Base-by-base conservation (phyloP, 2,113 vertebrate genomes). In the Pleuronectes platessa region DNA sequence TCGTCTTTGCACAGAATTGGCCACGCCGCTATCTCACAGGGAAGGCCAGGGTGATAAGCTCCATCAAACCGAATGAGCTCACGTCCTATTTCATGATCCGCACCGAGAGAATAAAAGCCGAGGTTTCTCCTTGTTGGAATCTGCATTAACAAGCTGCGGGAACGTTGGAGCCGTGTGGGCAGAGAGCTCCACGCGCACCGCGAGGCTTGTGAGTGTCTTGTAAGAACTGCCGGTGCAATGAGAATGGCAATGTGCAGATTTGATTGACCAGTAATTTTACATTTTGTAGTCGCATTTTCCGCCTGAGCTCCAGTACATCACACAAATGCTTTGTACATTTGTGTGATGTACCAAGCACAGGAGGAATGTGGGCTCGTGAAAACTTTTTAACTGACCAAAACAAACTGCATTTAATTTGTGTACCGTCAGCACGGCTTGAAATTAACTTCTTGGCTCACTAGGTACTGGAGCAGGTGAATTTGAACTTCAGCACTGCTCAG, bases 201-300 rank as follows among this genome's bases (percentile, higher is more conserved):
- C 83, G n/a, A 66, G 60, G 64, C 84, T 76, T 71, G 42, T 68
- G 83, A 89, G 81, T 59, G 79, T 82, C 78, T 74, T 63, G 60
- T 83, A 75, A 78, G 49, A 78, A 47, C 27, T 8, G n/a, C 74
- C 71, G n/a, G 66, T 75, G 76, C 47, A 24, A 49, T 62, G 70
- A 78, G 70, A 82, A 64, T 59, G 26, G 21, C 47, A 53, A 82
- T 83, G 78, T 82, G 71, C 69, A 15, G 51, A 58, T 79, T 77
- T 87, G 88, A 90, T 71, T 87, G 86, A 90, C 84, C 80, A 81
- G 65, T 80, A 75, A 84, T 54, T 90, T 84, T 75, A 81, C 64
- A 87, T 78, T 86, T 83, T 89, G 79, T 76, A 51, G 72, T 61
- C 69, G 59, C 56, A 76, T 83, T 81, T 86, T 74, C 85, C 62